These are phyloP conservation scores for Drymonia ruficornis DNA, from an alignment of 2,888 invertebrate species.

Conservation along the genomic window DNA sequence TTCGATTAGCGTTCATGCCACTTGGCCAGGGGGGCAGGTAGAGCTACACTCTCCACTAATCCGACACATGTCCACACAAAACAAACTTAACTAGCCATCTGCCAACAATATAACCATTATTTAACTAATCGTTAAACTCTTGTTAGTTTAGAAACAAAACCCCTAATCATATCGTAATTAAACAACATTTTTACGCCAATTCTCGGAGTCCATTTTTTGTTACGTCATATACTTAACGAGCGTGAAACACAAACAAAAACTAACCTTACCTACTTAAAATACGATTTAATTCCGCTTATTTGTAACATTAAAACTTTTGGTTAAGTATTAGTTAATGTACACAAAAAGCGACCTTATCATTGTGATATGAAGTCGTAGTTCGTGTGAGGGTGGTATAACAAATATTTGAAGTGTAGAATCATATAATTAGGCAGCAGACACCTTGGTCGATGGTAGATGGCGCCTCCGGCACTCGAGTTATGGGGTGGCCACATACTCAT, in stretches of 20 bases:
- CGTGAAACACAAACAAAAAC: slow-evolving; percentile 26
- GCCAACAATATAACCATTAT: slow-evolving; percentile 79
- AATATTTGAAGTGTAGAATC: slow-evolving; percentile 74
- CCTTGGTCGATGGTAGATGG: slow-evolving; percentile 75
- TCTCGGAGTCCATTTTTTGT: slow-evolving; percentile 50
- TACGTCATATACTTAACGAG: slow-evolving; percentile 51
- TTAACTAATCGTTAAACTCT: slow-evolving; percentile 79
- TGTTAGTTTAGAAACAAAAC: slow-evolving; percentile 76
- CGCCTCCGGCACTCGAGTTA: slow-evolving; percentile 63
- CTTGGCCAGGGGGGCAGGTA: too few species aligned
- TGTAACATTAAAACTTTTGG: slow-evolving; percentile 48
- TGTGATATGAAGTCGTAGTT: slow-evolving; percentile 17
- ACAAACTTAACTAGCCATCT: slow-evolving; percentile 70
- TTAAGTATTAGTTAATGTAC: slow-evolving; percentile 9
- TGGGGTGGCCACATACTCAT: slow-evolving; percentile 45
- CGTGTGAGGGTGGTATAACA: slow-evolving; percentile 42
- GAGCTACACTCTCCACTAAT: too few species aligned
- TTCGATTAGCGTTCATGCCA: too few species aligned
- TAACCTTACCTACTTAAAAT: slow-evolving; percentile 36
- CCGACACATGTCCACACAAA: slow-evolving; percentile 41
- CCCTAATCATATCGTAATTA: slow-evolving; percentile 82
- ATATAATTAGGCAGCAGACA: slow-evolving; percentile 81
- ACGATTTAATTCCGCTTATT: slow-evolving; percentile 36
- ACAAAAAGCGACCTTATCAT: slow-evolving; percentile 5
- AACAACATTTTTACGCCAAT: slow-evolving; percentile 81